phyloP scores from a whole-genome alignment of 2,888 invertebrate genomes.

The Ectemnius lituratus region DNA sequence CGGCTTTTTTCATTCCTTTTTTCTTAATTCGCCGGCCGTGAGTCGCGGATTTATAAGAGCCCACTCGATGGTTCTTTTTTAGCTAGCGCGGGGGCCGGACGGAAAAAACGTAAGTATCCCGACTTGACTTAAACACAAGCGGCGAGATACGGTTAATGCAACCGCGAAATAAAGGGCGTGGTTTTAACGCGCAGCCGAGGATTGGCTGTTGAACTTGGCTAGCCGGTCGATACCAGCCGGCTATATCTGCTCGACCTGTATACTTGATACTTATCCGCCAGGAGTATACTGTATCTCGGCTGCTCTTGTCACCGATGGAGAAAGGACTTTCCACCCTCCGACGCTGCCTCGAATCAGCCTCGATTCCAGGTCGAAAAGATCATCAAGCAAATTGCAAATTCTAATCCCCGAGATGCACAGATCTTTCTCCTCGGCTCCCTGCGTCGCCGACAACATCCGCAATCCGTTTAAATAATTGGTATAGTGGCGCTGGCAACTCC shows the following conservation, averaged over 20 bases:
- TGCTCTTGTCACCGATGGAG: constrained; percentile 29
- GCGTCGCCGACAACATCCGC: neutral
- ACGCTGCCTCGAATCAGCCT: constrained; percentile 38
- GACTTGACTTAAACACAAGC: constrained; percentile 58
- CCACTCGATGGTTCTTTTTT: constrained; percentile 13
- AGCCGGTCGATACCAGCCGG: constrained; percentile 76
- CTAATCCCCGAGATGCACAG: constrained; percentile 4
- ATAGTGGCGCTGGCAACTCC: neutral
- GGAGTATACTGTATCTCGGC: constrained; percentile 55
- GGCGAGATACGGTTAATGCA: constrained; percentile 74
- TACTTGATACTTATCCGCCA: constrained; percentile 73
- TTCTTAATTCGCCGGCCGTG: constrained; percentile 33
- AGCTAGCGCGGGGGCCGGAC: constrained; percentile 20
- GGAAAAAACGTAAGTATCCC: constrained; percentile 48
- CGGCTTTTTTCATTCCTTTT: neutral
- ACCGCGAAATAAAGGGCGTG: constrained; percentile 78
- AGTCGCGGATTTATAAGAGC: constrained; percentile 25
- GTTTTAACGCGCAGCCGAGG: constrained; percentile 76
- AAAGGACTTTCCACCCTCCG: constrained; percentile 41
- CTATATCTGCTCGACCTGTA: constrained; percentile 71
- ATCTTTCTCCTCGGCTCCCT: neutral
- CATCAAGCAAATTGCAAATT: constrained; percentile 17
- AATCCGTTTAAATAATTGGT: constrained; percentile 1
- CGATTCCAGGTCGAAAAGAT: constrained; percentile 39
- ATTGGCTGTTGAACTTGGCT: constrained; percentile 77